Evolutionary conservation across 92 coral and sea anemone genomes (phyloP).

Genomic region (Siderastrea siderea): DNA sequence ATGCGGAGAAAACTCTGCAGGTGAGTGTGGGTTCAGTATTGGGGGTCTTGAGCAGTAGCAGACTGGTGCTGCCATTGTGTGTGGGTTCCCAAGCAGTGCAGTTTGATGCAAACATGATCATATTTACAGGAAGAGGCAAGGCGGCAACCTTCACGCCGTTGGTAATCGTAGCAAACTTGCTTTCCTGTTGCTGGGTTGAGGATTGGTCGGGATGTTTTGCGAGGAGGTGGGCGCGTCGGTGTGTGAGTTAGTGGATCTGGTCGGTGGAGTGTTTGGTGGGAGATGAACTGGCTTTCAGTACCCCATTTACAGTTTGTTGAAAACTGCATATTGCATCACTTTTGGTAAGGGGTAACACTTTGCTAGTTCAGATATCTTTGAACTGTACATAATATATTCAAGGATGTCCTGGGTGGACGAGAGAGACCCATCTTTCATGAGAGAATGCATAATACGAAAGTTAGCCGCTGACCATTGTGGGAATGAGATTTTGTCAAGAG

Average conservation of each 20-base stretch:
- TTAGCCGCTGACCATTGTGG: conserved; percentile 34
- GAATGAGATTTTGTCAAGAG: conserved; percentile 34
- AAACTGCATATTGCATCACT: conserved; percentile 14
- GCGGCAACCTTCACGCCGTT: conserved; percentile 3
- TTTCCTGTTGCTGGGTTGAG: conserved; percentile 23
- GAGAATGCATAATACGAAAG: conserved; percentile 9
- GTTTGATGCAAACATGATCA: conserved; percentile 26
- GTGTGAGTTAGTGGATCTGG: not conserved
- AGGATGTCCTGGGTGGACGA: conserved; percentile 9
- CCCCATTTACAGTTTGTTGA: conserved; percentile 16
- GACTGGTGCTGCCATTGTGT: conserved; percentile 28
- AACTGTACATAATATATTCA: not conserved
- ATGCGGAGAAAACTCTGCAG: conserved; percentile 12
- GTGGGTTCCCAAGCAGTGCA: not conserved
- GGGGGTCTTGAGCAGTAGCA: not conserved
- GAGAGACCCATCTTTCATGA: not conserved
- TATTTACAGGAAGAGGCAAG: conserved; percentile 23
- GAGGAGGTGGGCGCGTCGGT: not conserved
- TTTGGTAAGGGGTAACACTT: conserved; percentile 17
- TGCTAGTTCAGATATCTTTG: conserved; percentile 13
- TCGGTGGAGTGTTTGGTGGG: conserved; percentile 18
- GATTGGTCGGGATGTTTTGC: conserved; percentile 17
- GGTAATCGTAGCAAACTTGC: conserved; percentile 14
- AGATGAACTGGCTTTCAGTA: conserved; percentile 17
- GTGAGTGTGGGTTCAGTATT: conserved; percentile 16